A percentile compares a stretch with the other conserved stretches of the same genome.
These are phyloP conservation scores for Trachelus iudaicus DNA, from an alignment of 2,888 invertebrate species.

Conservation along the genomic window DNA sequence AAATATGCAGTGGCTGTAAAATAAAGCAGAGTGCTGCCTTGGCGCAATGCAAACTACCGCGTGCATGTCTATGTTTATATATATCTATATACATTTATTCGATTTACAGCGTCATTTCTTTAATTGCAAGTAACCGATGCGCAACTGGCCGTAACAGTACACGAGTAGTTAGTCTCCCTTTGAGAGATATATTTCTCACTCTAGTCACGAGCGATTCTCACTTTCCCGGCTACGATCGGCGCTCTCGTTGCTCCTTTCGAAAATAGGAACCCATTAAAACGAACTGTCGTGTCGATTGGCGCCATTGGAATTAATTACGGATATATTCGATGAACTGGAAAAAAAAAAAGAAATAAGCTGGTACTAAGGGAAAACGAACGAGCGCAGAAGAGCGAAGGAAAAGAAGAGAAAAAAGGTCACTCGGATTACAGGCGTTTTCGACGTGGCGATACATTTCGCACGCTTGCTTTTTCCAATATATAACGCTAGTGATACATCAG, in stretches of 20 bases:
- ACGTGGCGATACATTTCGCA: slow-evolving; percentile 26
- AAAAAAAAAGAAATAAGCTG: neutral
- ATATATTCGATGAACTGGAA: neutral
- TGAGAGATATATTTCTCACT: neutral
- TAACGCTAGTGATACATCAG: slow-evolving; percentile 42
- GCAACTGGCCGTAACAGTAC: slow-evolving; percentile 29
- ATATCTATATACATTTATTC: slow-evolving; percentile 26
- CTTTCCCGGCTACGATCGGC: neutral
- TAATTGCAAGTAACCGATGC: slow-evolving; percentile 40
- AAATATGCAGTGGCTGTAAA: slow-evolving; percentile 57
- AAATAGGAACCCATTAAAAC: neutral
- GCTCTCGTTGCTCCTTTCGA: neutral
- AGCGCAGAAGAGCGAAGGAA: neutral
- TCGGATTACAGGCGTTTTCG: slow-evolving; percentile 4
- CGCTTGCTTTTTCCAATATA: slow-evolving; percentile 13
- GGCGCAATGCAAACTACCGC: slow-evolving; percentile 19
- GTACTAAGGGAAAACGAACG: neutral
- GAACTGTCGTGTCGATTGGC: neutral
- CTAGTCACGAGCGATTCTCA: neutral
- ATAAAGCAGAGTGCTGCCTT: slow-evolving; percentile 36
- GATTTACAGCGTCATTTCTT: slow-evolving; percentile 45
- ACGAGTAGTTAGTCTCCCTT: neutral
- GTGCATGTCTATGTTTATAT: neutral
- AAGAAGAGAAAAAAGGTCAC: slow-evolving; percentile 11
- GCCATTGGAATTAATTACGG: neutral